Base-by-base conservation (phyloP, 2,888 invertebrate genomes). In the Erebia epiphron region DNA sequence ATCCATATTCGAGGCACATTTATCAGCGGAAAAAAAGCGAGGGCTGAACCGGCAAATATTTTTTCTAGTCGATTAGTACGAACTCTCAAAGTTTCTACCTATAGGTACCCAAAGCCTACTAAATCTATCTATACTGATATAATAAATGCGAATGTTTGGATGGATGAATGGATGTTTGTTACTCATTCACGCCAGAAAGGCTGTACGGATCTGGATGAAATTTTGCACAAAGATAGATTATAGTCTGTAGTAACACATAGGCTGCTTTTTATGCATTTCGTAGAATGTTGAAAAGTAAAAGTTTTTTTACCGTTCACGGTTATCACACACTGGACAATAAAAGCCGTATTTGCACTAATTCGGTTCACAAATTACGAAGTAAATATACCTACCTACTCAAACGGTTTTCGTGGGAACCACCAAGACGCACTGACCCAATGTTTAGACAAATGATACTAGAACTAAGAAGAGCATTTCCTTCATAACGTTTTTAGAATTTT, bases 51-150 rank as follows among this genome's bases (percentile, higher is more conserved):
- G 82, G 88, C 91, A 89, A 91, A 90, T 91, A 90, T 92, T 92
- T 92, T 91, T 92, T 92, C 88, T 89, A 85, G 88, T 83, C 90
- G 88, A 92, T 93, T 92, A 92, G 90, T 87, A 87, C 83, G 86
- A 88, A 87, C 83, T 88, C 86, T 86, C 84, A 82, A 87, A 90
- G 89, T 89, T 90, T 88, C 89, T 90, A 91, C 88, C 88, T 90
- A 88, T 52, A 52, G 52, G 14, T 35, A 35, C 35, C 7, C 16
- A 52, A 8, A 52, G 14, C 8, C 4, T 52, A 9, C n/a, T 16
- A n/a, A 52, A n/a, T n/a, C n/a, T n/a, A n/a, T n/a, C n/a, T n/a
- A n/a, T n/a, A n/a, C n/a, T n/a, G n/a, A n/a, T n/a, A 21, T 21
- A 21, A 1, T 21, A 21, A 2, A 21, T 2, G 21, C 21, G 21